These are phyloP conservation scores for Cisticola juncidis DNA, from an alignment of 2,113 vertebrate genomes.

Conservation along the genomic window DNA sequence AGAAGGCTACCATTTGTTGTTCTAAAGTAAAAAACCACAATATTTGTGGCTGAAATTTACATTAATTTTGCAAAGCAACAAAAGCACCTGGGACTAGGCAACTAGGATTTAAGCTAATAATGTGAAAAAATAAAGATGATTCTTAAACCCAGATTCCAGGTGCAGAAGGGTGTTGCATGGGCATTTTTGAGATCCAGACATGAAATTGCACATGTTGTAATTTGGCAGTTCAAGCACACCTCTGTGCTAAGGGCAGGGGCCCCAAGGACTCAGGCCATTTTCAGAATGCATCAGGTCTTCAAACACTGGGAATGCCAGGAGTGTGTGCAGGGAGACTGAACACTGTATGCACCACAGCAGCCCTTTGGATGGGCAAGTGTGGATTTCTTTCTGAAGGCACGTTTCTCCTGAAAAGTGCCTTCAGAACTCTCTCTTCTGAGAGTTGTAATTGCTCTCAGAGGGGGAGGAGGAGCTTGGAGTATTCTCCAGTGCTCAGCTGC, in stretches of 20 bases:
- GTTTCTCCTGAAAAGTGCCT: too few relatives aligned
- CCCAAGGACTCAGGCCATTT: not conserved
- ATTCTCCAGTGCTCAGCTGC: not conserved
- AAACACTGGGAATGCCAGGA: not conserved
- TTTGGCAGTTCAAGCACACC: not conserved
- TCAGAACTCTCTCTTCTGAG: too few relatives aligned
- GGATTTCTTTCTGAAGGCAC: not conserved
- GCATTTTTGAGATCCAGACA: not conserved
- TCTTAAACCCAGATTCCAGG: not conserved
- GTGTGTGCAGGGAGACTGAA: fast-evolving
- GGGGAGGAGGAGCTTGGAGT: not conserved
- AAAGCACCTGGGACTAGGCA: too few relatives aligned
- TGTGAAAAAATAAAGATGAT: not conserved
- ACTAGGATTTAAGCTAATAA: not conserved
- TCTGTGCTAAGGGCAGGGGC: not conserved
- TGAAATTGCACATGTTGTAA: not conserved
- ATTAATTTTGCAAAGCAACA: not conserved
- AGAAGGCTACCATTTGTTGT: not conserved
- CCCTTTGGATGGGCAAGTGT: not conserved
- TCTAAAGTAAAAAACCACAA: not conserved
- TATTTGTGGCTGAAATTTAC: not conserved
- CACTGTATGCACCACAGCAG: not conserved
- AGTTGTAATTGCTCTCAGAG: not conserved
- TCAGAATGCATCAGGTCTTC: not conserved
- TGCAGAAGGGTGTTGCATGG: fast-evolving